A percentile compares a stretch with the other conserved stretches of the same genome.
Conservation (phyloP, 2,113 vertebrate genomes). For the Siphamia tubifer region DNA sequence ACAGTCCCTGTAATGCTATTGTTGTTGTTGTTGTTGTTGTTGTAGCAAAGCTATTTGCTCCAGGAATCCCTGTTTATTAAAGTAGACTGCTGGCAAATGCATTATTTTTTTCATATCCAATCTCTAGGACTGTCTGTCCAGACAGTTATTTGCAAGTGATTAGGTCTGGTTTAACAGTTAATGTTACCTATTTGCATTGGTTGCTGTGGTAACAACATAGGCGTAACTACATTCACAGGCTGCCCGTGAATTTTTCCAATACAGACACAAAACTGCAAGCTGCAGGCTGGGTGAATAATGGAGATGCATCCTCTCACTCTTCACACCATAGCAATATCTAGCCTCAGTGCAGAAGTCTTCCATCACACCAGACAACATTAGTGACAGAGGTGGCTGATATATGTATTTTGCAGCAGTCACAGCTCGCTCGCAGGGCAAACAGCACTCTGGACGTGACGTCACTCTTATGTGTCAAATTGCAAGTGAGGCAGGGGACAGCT, state of each 20-base stretch:
- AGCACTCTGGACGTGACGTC: conserved; percentile 29
- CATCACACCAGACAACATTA: conserved; percentile 58
- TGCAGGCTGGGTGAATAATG: conserved; percentile 55
- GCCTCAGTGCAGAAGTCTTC: conserved; percentile 50
- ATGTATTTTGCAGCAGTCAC: conserved; percentile 27
- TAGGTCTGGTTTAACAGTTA: conserved; percentile 32
- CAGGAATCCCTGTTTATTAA: conserved; percentile 16
- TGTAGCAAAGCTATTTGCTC: conserved; percentile 10
- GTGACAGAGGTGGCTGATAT: conserved; percentile 42
- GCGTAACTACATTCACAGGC: conserved; percentile 14
- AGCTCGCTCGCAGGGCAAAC: conserved; percentile 7
- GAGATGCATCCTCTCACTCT: conserved; percentile 53
- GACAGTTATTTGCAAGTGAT: conserved; percentile 28
- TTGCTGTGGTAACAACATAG: conserved; percentile 34
- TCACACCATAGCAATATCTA: conserved; percentile 61
- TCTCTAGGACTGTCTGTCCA: conserved; percentile 18
- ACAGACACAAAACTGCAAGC: conserved; percentile 33
- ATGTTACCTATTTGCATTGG: conserved; percentile 34
- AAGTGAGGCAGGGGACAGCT: conserved; percentile 2
- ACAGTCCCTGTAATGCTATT: conserved; percentile 24
- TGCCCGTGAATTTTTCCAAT: conserved; percentile 4
- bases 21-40: conserved; percentile 13
- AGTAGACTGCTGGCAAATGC: conserved; percentile 7
- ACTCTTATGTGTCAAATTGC: conserved; percentile 15
- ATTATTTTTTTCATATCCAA: conserved; percentile 27